Base-by-base conservation (phyloP, 2,888 invertebrate genomes). In the Gasteruption jaculator region DNA sequence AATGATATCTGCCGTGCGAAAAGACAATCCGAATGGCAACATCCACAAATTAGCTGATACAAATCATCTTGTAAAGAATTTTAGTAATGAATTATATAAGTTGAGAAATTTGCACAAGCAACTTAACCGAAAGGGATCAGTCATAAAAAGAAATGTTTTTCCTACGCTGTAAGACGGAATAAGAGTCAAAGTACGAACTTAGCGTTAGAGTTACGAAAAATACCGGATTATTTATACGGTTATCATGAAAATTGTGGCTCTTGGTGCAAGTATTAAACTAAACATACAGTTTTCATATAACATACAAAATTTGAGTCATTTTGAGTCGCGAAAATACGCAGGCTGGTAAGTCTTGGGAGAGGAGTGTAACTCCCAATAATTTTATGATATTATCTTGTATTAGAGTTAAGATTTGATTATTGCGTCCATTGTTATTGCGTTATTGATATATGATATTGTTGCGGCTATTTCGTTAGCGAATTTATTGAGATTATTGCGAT, bases 131-230 rank as follows among this genome's bases (percentile, higher is more conserved):
- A 51, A 36, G 38, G 43, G 39, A 5, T 54, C 27, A 34, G 34
- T n/a, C 47, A 56, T 39, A 16, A 54, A 18, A 46, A 49, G 31
- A 51, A 50, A 47, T 54, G 53, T 43, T 52, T 56, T 30, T 18
- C 36, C 14, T 56, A 46, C 38, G 50, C 53, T 22, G 41, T 50
- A 7, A 19, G 29, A 5, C 51, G 52, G 46, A 52, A 52, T 27
- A 40, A 41, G 29, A 45, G 45, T 26, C 39, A 50, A n/a, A 35
- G 16, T 21, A 15, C 19, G 20, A 27, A 42, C 27, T 33, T 54
- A 30, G 32, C 43, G 30, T 35, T 16, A 24, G 41, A 45, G 27
- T 32, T 55, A 22, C 19, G 36, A 30, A 43, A 34, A 37, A 52
- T 54, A 10, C 48, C 52, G 10, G 34, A 45, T 45, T 49, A 54